Evolutionary conservation across 2,113 vertebrate genomes (phyloP), one percentile per base, ranked within the genome.

Genomic region (Calidris pugnax): DNA sequence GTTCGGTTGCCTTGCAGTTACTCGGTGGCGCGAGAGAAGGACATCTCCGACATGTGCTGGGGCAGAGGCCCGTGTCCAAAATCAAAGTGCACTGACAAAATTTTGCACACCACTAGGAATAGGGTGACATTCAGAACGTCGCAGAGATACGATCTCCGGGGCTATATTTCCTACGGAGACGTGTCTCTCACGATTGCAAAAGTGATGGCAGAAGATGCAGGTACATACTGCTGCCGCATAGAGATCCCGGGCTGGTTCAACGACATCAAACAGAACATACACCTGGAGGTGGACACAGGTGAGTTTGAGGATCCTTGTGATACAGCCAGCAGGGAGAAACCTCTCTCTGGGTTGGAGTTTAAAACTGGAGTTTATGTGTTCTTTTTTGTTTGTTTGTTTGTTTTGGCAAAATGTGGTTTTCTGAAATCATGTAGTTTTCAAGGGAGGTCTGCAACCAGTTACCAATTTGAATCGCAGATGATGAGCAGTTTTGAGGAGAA

Each of bases 191-290:
- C 98, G 0, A 98, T 98, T 18, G 8, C 32, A 2, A 17, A 69
- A 3, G 89, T 87, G 53, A 15, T 2, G 30, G n/a, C 12, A 67
- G 69, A 78, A 17, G 98, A 99, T 15, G 93, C 85, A 2, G 98
- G 98, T 1, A 17, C 30, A 0, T 99, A 99, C 48, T 98, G 98
- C 95, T 99, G 99, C 93, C 98, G 98, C 0, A 9, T 99, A 9
- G 97, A 98, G 86, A 68, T 98, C 74, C 71, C 63, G 0, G 98
- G 98, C 1, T 97, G 47, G 93, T 99, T 99, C 94, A 99, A 99
- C 4, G 98, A 99, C 84, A 53, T 93, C 37, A 99, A 98, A 77
- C 0, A 3, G 9, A 91, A 87, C 71, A 8, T 97, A 0, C 19
- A 1, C 2, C 76, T 98, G 90, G n/a, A 71, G 21, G 56, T 98